Base-by-base conservation (phyloP, 2,113 vertebrate species). In the Butorides virescens region DNA sequence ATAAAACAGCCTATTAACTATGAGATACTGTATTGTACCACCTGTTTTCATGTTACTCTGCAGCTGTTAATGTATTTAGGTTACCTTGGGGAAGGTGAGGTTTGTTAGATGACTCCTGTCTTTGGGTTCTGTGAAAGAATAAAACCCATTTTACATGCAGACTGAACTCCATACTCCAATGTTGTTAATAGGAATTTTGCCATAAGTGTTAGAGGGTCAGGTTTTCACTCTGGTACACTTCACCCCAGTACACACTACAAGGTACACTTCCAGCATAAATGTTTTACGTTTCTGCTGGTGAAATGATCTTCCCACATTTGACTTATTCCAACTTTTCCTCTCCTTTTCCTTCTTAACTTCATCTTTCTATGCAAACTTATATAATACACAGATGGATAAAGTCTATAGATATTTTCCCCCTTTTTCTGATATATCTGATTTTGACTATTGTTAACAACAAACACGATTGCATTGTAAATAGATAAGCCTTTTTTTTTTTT, bases 41-140 rank as follows among this genome's bases (percentile, higher is more conserved):
- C 84, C 87, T 97, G 93, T 50, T 92, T 91, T 88, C 66, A 36
- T 63, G 62, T 68, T 92, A 32, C 39, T 85, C 15, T 70, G 30
- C 77, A 91, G 73, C 39, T 95, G 73, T 76, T 79, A 72, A 32
- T 46, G 27, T 47, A 47, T 44, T 78, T 71, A 85, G 21, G 49
- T 39, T 95, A 86, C 61, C 62, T 72, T 49, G 18, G 53, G 49
- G 52, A 86, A 63, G 19, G 29, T 46, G n/a, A 93, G 5, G 12
- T 36, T 27, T 47, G 13, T 39, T 46, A 65, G 25, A n/a, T 61
- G 20, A 44, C 14, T 74, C 13, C 1, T 0, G 0, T 25, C 26
- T 68, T 83, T 75, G 44, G 18, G 82, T 72, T 72, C 23, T 61
- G 9, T 49, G 53, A 52, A 79, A 85, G 26, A 84, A 2, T 58